Percentiles rank a stretch among this genome's conserved stretches.
phyloP scores from a whole-genome alignment of 2,113 vertebrate species.

The Melanostigma gelatinosum region DNA sequence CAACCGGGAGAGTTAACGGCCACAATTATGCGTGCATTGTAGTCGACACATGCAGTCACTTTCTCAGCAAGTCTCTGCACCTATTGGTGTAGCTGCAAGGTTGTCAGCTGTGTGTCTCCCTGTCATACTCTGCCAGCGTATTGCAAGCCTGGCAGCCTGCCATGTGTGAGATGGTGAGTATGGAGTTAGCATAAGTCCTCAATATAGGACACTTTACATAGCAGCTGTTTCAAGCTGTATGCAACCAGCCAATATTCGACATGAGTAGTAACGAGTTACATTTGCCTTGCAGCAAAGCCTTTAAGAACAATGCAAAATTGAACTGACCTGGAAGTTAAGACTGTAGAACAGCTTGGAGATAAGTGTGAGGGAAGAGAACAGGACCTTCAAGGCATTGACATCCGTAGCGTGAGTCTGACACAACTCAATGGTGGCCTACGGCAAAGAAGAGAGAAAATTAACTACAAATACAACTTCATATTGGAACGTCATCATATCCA shows the following conservation, averaged over 20 bases:
- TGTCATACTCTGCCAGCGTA: no score
- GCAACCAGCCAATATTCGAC: not conserved
- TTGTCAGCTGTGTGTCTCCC: no score
- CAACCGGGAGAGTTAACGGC: no score
- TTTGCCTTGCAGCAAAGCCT: not conserved
- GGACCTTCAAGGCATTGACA: conserved; percentile 92
- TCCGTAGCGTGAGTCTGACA: conserved; percentile 96
- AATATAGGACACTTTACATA: not conserved
- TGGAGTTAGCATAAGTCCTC: no score
- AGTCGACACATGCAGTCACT: not conserved
- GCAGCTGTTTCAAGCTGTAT: not conserved
- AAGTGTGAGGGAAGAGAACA: conserved; percentile 96
- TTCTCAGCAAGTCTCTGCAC: not conserved
- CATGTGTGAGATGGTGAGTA: no score
- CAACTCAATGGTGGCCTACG: conserved; percentile 95
- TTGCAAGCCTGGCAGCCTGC: no score
- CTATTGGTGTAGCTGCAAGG: not conserved
- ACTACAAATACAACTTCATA: not conserved
- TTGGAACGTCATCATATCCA: not conserved
- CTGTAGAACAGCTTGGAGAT: conserved; percentile 99
- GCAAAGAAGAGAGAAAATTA: conserved; percentile 6
- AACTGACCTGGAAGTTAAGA: conserved; percentile 96
- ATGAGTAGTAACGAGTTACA: no score
- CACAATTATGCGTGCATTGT: no score
- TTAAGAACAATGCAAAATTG: not conserved